Evolutionary conservation across 2,113 vertebrate species (phyloP).

Genomic region (Leiothrix lutea): DNA sequence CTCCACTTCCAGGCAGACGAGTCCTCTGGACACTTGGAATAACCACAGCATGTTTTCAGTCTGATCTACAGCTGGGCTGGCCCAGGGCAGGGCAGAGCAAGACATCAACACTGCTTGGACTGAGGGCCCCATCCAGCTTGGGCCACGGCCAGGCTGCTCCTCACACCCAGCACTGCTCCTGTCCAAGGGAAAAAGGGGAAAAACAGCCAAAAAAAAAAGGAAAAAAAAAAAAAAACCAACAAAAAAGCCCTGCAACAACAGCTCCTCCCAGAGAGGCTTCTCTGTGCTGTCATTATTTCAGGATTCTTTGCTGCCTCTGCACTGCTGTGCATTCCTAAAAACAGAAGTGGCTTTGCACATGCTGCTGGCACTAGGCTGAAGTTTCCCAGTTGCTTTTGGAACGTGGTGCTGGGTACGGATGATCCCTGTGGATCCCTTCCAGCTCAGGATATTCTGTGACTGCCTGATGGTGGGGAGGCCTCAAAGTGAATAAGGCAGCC

Average conservation of each 20-base stretch:
- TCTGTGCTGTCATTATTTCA: background rate
- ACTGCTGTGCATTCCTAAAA: background rate
- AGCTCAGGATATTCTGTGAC: background rate
- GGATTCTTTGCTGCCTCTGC: background rate
- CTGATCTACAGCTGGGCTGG: background rate
- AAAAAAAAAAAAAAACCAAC: background rate
- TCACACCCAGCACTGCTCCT: background rate
- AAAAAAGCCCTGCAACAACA: background rate
- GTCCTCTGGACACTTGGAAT: background rate
- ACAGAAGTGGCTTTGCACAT: rapidly evolving
- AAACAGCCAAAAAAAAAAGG: background rate
- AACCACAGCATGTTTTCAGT: background rate
- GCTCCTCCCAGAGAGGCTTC: background rate
- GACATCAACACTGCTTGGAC: rapidly evolving
- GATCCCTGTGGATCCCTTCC: background rate
- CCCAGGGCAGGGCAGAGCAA: background rate
- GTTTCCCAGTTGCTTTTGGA: background rate
- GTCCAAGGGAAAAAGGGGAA: background rate
- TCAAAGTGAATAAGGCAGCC: background rate
- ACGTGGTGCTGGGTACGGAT: rapidly evolving
- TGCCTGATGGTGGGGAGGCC: background rate
- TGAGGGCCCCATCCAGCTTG: rapidly evolving
- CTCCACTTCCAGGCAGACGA: background rate
- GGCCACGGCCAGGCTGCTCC: background rate
- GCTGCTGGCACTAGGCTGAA: background rate